phyloP scores from a whole-genome alignment of 1,140 invertebrate species.

The Bombus huntii region DNA sequence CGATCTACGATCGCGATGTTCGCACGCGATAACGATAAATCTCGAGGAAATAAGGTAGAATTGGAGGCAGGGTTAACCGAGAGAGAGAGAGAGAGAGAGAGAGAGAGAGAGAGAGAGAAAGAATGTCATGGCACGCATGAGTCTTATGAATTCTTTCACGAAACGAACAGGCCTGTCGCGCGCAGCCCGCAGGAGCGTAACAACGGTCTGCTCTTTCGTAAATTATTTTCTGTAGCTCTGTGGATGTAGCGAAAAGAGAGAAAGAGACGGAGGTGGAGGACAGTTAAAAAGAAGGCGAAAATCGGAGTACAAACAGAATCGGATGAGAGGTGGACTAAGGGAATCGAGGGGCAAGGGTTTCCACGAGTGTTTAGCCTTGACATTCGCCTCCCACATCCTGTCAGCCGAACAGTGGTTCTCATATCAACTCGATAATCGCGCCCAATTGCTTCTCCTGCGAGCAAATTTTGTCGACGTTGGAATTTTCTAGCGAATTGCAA shows the following conservation, averaged over 20 bases:
- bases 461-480: background rate
- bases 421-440: background rate
- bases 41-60: background rate
- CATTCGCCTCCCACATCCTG: slow-evolving; percentile 75
- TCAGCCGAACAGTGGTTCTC: slow-evolving; percentile 63
- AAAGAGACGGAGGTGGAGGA: background rate
- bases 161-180: background rate
- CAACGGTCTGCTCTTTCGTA: slow-evolving; percentile 46
- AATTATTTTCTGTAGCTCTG: slow-evolving; percentile 63
- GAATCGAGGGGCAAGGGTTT: slow-evolving; percentile 47
- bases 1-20: slow-evolving; percentile 16
- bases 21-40: slow-evolving; percentile 36
- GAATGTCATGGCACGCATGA: slow-evolving; percentile 19
- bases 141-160: slow-evolving; percentile 53
- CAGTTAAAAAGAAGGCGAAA: slow-evolving; percentile 68
- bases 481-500: no score
- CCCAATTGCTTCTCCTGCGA: background rate
- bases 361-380: slow-evolving; percentile 71
- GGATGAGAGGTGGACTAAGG: slow-evolving; percentile 17
- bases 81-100: no score
- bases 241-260: background rate
- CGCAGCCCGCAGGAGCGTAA: slow-evolving; percentile 52
- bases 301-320: slow-evolving; percentile 71
- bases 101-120: background rate
- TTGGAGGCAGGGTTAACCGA: background rate